Evolutionary conservation across 2,888 invertebrate species (phyloP).

Genomic region (Epsilonema sp.): DNA sequence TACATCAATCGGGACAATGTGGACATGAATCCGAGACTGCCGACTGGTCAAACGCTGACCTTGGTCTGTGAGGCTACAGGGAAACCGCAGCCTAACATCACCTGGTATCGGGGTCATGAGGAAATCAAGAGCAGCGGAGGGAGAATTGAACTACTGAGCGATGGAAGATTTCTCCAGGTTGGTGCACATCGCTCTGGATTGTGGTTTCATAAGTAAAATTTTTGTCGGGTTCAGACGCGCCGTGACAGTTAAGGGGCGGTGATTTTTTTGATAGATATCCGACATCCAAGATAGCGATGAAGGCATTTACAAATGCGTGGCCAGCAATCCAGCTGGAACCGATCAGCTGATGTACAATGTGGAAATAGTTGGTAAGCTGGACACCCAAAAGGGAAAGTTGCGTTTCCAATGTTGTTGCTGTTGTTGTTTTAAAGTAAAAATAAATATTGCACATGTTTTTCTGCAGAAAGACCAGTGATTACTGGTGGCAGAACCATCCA

Average conservation of each 20-base stretch:
- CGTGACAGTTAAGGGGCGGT: not conserved
- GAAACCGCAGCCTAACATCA: conserved; percentile 36
- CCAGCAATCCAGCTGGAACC: conserved; percentile 31
- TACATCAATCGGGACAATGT: conserved; percentile 23
- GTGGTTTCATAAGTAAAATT: not conserved
- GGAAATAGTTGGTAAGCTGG: conserved; percentile 22
- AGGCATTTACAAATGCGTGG: conserved; percentile 31
- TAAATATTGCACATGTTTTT: no score
- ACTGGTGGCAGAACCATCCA: conserved; percentile 21
- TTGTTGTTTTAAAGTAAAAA: no score
- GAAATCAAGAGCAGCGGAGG: conserved; percentile 6
- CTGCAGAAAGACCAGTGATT: conserved; percentile 21
- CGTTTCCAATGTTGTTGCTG: not conserved
- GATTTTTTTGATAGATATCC: conserved; percentile 14
- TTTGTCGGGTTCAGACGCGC: not conserved
- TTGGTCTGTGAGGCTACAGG: conserved; percentile 39
- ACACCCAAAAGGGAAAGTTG: no score
- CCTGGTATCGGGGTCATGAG: conserved; percentile 31
- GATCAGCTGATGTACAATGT: conserved; percentile 25
- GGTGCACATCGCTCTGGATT: no score
- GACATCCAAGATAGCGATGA: conserved; percentile 24
- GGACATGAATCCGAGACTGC: conserved; percentile 23
- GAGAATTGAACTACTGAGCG: not conserved
- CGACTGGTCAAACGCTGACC: conserved; percentile 39
- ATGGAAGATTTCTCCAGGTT: not conserved